A percentile compares a stretch with the other conserved stretches of the same genome.
These are phyloP conservation scores for Tadarida brasiliensis DNA, from an alignment of 2,797 vertebrate genomes.

Conservation along the genomic window DNA sequence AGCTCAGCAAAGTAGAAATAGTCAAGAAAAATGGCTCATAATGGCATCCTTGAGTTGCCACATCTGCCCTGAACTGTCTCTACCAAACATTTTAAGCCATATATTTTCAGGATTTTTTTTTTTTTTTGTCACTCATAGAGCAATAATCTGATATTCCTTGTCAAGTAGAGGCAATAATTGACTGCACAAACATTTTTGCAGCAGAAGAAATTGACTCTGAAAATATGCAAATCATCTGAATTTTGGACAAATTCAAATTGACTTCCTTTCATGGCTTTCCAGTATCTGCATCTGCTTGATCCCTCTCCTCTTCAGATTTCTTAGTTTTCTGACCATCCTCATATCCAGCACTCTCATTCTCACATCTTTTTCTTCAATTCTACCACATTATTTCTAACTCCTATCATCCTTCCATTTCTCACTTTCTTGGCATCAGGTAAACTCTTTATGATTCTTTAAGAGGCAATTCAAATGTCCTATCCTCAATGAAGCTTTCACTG, in stretches of 20 bases:
- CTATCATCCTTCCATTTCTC: neutral
- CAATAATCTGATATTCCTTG: neutral
- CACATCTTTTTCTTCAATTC: neutral
- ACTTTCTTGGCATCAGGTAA: neutral
- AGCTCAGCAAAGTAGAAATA: neutral
- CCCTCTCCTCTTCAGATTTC: neutral
- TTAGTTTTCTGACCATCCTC: neutral
- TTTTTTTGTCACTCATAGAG: neutral
- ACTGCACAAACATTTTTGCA: neutral
- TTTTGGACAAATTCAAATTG: neutral
- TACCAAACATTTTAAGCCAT: neutral
- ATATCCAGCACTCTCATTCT: neutral
- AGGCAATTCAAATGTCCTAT: neutral
- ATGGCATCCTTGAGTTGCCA: neutral
- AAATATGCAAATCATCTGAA: constrained; percentile 4
- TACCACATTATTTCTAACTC: neutral
- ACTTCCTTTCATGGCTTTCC: neutral
- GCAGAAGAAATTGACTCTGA: neutral
- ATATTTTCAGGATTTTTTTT: neutral
- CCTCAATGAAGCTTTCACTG: neutral
- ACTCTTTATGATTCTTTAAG: neutral
- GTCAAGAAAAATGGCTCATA: neutral
- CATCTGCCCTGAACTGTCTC: neutral
- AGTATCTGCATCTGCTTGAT: neutral
- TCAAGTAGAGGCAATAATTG: neutral